These are phyloP conservation scores for Epicauta chinensis DNA, from an alignment of 1,140 invertebrate species.

Conservation along the genomic window DNA sequence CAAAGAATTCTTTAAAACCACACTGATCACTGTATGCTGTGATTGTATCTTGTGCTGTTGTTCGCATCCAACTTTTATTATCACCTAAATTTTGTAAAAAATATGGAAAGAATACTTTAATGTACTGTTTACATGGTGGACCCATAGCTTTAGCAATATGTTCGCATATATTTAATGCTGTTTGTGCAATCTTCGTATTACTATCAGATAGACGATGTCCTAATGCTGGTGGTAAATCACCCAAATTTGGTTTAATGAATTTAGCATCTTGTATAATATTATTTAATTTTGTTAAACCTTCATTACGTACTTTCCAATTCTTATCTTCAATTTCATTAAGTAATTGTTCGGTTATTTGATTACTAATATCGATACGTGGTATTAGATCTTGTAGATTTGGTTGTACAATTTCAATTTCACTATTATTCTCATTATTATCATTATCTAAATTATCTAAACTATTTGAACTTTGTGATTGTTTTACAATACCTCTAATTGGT, in stretches of 20 bases:
- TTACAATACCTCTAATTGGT: constrained; percentile 55
- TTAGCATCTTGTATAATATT: constrained; percentile 69
- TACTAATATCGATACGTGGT: constrained; percentile 74
- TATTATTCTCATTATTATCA: constrained; percentile 49
- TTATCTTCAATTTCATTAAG: constrained; percentile 82
- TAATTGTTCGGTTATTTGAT: constrained; percentile 75
- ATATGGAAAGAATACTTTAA: constrained; percentile 74
- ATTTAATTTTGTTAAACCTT: constrained; percentile 73
- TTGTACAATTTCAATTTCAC: constrained; percentile 21
- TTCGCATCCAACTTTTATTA: constrained; percentile 68
- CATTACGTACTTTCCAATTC: constrained; percentile 89
- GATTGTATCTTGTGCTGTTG: constrained; percentile 70
- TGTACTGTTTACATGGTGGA: constrained; percentile 68
- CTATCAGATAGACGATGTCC: constrained; percentile 74
- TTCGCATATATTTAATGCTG: constrained; percentile 74
- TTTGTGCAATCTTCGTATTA: constrained; percentile 85
- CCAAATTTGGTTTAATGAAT: constrained; percentile 74
- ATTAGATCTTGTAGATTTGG: constrained; percentile 60
- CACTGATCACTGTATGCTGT: constrained; percentile 78
- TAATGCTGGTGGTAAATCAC: constrained; percentile 74
- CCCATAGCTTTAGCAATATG: constrained; percentile 75
- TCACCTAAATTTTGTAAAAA: constrained; percentile 73
- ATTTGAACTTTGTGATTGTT: constrained; percentile 46
- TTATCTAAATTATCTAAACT: constrained; percentile 47
- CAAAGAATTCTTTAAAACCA: constrained; percentile 76